These are phyloP conservation scores for Lepidochrysops patricia DNA, from an alignment of 2,888 invertebrate species.

Conservation along the genomic window DNA sequence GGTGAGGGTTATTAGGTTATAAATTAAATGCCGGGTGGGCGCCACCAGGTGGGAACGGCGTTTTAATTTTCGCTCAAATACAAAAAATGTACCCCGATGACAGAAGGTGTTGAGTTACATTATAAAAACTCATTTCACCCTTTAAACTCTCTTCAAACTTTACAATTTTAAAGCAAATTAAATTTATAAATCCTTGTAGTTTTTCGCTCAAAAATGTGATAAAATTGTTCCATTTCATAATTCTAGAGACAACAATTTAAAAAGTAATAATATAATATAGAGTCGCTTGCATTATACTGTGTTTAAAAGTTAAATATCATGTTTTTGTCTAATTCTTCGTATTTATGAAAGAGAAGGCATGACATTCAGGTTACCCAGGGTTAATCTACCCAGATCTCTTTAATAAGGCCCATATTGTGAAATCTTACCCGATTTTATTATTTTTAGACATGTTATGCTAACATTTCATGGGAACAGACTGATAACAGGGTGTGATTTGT, in stretches of 20 bases:
- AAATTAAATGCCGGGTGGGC: not conserved
- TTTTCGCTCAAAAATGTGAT: too few species aligned
- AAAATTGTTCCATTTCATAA: too few species aligned
- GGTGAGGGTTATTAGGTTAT: not conserved
- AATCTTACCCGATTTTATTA: not conserved
- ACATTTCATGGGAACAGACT: constrained; percentile 15
- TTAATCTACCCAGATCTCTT: too few species aligned
- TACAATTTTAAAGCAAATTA: not conserved
- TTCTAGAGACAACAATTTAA: too few species aligned
- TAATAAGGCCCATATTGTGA: too few species aligned
- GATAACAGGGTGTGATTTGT: constrained; percentile 21
- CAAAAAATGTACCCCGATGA: not conserved
- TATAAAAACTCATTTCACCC: not conserved
- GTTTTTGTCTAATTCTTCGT: too few species aligned
- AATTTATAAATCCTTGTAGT: not conserved
- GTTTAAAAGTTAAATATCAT: too few species aligned
- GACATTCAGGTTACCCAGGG: too few species aligned
- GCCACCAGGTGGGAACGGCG: not conserved
- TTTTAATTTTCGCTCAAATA: not conserved
- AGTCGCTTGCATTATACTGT: too few species aligned
- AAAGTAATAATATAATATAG: too few species aligned
- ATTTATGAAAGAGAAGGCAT: too few species aligned
- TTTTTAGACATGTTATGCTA: not conserved
- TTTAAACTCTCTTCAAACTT: too few species aligned
- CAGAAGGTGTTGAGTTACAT: not conserved